Evolutionary conservation across 37 sponge, comb jelly and placozoan species (phyloP), one percentile per base, ranked within the genome.

Genomic region (Bolinopsis microptera): DNA sequence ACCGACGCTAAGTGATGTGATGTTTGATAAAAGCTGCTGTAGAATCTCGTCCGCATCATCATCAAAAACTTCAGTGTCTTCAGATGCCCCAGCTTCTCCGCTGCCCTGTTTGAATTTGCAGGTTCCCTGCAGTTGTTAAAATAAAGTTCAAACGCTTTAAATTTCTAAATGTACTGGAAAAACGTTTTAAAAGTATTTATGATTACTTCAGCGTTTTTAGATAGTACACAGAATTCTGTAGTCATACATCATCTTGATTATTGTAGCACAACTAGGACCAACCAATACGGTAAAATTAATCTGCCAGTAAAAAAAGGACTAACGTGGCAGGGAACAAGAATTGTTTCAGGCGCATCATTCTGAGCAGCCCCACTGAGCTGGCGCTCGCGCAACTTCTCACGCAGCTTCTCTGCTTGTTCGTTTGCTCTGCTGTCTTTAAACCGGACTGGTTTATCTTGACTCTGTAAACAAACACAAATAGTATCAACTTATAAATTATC

Each of bases 331-430:
- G 80, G 80, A 34, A 77, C 32, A 77, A 77, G 18, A 35, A 77
- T 35, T 77, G 80, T 77, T 32, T 77, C 80, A 2, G 80, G 80
- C 1, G 33, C 33, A n/a, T n/a, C n/a, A 77, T 77, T 77, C 32
- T 77, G 36, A 22, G 80, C 80, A 77, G 80, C 80, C 18, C 80
- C 80, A 77, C 80, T 77, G 35, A 77, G 80, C 21, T 77, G 80
- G 18, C 32, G 27, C 35, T 77, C 80, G 28, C 80, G 80, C 18
- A 77, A 32, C 80, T 77, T 77, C 33, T 77, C 80, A 16, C 80
- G 27, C 21, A 77, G 80, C 33, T 77, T 77, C 18, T 77, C 80
- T 22, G 80, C 80, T 32, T 77, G 80, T 77, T 77, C 80, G 33
- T 77, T 77, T 28, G 36, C 80, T 77, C 80, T 27, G 33, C 80